Percentiles rank a stretch among this genome's conserved stretches.
phyloP scores from a whole-genome alignment of 1,140 invertebrate genomes.

The Musca vetustissima region DNA sequence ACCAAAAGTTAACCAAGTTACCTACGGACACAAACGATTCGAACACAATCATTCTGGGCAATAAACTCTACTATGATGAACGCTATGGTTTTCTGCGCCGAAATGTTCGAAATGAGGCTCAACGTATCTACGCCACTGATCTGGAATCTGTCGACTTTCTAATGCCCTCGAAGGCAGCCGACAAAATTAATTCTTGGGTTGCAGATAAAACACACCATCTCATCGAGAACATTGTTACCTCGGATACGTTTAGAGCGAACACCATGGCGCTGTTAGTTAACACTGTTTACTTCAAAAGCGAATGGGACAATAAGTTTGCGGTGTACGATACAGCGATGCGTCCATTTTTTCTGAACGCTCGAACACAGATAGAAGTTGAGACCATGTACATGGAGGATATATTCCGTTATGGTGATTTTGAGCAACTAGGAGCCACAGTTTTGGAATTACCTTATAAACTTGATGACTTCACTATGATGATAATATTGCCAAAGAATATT shows the following conservation, averaged over 20 bases:
- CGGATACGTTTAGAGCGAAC: slow-evolving; percentile 31
- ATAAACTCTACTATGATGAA: slow-evolving; percentile 37
- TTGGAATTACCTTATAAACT: slow-evolving; percentile 41
- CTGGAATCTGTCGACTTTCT: slow-evolving; percentile 36
- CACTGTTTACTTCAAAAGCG: slow-evolving; percentile 47
- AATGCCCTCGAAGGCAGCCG: slow-evolving; percentile 14
- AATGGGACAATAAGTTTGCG: slow-evolving; percentile 45
- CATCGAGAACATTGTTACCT: slow-evolving; percentile 33
- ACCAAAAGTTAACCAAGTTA: not conserved
- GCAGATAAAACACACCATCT: slow-evolving; percentile 32
- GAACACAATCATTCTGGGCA: slow-evolving; percentile 38
- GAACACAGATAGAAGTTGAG: slow-evolving; percentile 31
- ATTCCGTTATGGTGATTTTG: slow-evolving; percentile 41
- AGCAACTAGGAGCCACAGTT: slow-evolving; percentile 38
- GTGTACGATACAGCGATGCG: slow-evolving; percentile 34
- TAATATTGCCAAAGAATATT: slow-evolving; percentile 42
- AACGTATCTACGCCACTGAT: slow-evolving; percentile 26
- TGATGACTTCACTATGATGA: slow-evolving; percentile 38
- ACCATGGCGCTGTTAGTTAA: slow-evolving; percentile 40
- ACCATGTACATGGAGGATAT: slow-evolving; percentile 51
- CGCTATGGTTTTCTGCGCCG: slow-evolving; percentile 27
- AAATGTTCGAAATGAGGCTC: slow-evolving; percentile 17
- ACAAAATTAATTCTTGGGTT: slow-evolving; percentile 40
- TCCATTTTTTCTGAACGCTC: slow-evolving; percentile 32
- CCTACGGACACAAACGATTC: not conserved